Evolutionary conservation across 2,888 invertebrate genomes (phyloP), one percentile per base, ranked within the genome.

Genomic region (Protodeltote pygarga): DNA sequence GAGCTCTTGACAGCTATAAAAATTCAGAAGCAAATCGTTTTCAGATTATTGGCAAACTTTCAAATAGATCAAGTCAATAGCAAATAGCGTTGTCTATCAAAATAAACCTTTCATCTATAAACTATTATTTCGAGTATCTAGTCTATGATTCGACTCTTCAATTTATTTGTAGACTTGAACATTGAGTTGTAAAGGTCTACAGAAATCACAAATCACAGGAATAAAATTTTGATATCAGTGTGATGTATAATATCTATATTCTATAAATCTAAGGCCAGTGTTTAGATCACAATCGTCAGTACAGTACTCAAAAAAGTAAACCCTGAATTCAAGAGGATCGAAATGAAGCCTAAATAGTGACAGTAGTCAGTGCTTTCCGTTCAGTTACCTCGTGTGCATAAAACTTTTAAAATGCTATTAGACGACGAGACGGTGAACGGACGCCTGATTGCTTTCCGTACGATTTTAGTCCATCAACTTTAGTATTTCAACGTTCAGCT

Each of bases 321-420:
- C 34, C 54, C 33, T 41, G 39, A 45, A 47, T 58, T 47, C 52
- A 46, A 65, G 54, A 54, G 47, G 62, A 39, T 52, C 31, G 49
- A 27, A 44, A 46, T 65, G 45, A 61, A 59, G 59, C 49, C 55
- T 55, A 57, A 57, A 57, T 53, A 48, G 20, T 41, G 28, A 0
- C 41, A 46, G 58, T 46, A 50, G 53, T 55, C 65, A 63, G 41
- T 60, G 59, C 54, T 50, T 44, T 48, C 45, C 60, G 46, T 31
- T 53, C 41, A 68, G 47, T 55, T 67, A 65, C 65, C 60, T 52
- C 50, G 37, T 61, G 52, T 62, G 51, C 77, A 77, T 83, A 79
- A 81, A 83, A 79, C 68, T 82, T 81, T 82, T 75, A 82, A 73
- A 75, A 68, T 65, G 71, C 75, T 75, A 81, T 83, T 83, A 79